These are phyloP conservation scores for Lasiurus borealis DNA, from an alignment of 2,113 vertebrate species.

Conservation along the genomic window DNA sequence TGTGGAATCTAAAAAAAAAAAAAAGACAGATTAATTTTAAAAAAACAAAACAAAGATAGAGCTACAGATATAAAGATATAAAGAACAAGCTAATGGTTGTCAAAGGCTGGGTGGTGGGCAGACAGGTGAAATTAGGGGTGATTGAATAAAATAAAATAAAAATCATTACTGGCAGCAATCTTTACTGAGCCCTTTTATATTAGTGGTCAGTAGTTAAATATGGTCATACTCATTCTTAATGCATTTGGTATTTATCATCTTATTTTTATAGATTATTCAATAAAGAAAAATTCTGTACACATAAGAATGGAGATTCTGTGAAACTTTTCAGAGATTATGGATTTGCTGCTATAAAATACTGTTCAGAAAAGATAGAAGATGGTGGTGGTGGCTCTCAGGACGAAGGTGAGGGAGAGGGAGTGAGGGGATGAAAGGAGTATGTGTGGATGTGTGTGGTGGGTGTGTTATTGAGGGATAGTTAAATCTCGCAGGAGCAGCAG, in stretches of 20 bases:
- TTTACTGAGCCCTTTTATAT: not conserved
- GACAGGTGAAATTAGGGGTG: not conserved
- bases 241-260: not conserved
- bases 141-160: not conserved
- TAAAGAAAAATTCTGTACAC: not conserved
- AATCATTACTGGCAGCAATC: not conserved
- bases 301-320: not conserved
- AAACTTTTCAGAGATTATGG: not conserved
- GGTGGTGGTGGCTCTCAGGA: too few relatives aligned
- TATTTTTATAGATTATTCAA: not conserved
- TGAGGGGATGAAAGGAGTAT: too few relatives aligned
- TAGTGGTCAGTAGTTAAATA: not conserved
- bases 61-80: not conserved
- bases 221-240: not conserved
- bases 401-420: too few relatives aligned
- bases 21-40: not conserved
- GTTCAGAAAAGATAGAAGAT: not conserved
- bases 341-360: not conserved
- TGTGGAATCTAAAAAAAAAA: not conserved
- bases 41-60: not conserved
- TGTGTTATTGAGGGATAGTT: too few relatives aligned
- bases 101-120: too few relatives aligned
- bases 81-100: not conserved
- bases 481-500: too few relatives aligned
- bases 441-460: too few relatives aligned